Conservation (phyloP, 2,113 vertebrate species). For the Hippopotamus amphibius region DNA sequence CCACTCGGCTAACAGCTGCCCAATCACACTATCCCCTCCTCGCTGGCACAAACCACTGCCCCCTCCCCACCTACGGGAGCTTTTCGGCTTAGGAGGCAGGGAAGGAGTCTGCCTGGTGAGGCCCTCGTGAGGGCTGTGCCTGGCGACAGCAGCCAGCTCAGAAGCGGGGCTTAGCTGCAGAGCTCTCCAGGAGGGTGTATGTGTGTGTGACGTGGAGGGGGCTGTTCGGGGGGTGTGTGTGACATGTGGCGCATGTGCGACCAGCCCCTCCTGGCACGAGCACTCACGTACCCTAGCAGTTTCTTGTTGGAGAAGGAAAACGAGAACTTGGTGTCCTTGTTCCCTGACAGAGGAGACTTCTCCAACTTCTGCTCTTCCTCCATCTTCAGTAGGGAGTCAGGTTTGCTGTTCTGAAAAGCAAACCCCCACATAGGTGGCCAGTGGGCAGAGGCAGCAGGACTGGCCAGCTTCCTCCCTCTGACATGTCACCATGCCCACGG, state of each 20-base stretch:
- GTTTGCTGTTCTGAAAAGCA: conserved; percentile 96
- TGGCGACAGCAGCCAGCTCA: background rate
- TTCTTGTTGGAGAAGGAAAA: conserved; percentile 97
- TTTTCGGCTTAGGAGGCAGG: background rate
- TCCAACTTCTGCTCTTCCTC: conserved; percentile 97
- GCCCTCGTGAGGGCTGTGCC: background rate
- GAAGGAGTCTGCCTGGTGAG: background rate
- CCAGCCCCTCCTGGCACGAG: background rate
- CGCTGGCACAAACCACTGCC: no score
- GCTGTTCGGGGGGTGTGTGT: background rate
- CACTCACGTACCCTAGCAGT: conserved; percentile 91
- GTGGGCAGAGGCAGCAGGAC: background rate
- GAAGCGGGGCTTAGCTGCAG: background rate
- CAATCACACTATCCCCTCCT: background rate
- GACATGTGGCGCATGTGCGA: fast-evolving
- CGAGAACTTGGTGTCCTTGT: conserved; percentile 96
- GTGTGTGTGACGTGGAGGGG: background rate
- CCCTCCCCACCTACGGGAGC: background rate
- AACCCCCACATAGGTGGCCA: background rate
- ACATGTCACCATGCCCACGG: background rate
- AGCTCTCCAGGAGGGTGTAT: no score
- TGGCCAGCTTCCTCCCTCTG: background rate
- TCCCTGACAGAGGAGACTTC: conserved; percentile 90
- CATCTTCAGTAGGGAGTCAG: conserved; percentile 98
- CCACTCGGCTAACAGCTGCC: background rate